Evolutionary conservation across 2,797 vertebrate genomes (phyloP).

Genomic region (Remorina albescens): DNA sequence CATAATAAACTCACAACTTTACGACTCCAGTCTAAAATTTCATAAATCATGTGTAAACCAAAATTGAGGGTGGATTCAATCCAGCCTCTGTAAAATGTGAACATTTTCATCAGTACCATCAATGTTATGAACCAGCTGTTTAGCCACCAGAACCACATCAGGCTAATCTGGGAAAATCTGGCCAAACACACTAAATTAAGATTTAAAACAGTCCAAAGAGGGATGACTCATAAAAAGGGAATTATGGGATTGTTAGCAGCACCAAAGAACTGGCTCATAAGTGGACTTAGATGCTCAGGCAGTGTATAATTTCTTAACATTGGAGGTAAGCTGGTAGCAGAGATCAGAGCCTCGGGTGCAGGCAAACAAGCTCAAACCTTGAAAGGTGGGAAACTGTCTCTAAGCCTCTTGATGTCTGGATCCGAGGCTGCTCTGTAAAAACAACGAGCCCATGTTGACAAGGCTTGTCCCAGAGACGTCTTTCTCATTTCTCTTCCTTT

Average conservation of each 20-base stretch:
- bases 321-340: conserved; percentile 50
- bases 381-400: conserved; percentile 67
- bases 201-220: conserved; percentile 4
- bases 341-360: conserved; percentile 57
- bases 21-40: conserved; percentile 38
- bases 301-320: conserved; percentile 42
- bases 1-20: conserved; percentile 35
- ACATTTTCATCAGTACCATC: background rate
- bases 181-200: background rate
- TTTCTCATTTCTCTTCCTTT: conserved; percentile 14
- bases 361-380: conserved; percentile 39
- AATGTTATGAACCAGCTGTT: conserved; percentile 2
- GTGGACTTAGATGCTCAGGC: conserved; percentile 48
- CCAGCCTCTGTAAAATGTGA: background rate
- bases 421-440: conserved; percentile 41
- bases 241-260: conserved; percentile 18
- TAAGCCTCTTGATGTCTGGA: conserved; percentile 71
- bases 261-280: conserved; percentile 34
- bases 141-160: background rate
- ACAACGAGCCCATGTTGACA: conserved; percentile 51
- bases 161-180: conserved; percentile 5
- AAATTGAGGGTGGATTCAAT: background rate
- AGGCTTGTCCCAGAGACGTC: conserved; percentile 36
- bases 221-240: conserved; percentile 13
- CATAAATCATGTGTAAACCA: conserved; percentile 30